Conservation (phyloP, 2,797 vertebrate genomes). For the Hypotaenidia philippensis region DNA sequence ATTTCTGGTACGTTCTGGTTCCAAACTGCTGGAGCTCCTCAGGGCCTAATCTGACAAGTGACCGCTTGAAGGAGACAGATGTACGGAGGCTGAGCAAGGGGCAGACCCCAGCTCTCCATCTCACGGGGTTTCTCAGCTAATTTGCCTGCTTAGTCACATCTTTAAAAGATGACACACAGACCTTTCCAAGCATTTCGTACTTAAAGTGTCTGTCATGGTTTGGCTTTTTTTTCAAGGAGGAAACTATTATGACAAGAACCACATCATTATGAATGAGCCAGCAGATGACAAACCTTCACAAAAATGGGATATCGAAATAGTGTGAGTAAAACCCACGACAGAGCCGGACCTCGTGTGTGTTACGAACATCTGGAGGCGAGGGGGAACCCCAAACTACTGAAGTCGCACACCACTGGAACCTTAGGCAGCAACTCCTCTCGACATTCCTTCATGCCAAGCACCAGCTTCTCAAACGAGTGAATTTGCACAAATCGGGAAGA, state of each 20-base stretch:
- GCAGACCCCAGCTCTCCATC: background rate
- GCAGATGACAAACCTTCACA: constrained; percentile 77
- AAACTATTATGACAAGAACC: constrained; percentile 84
- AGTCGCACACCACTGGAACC: constrained; percentile 51
- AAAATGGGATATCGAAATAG: constrained; percentile 87
- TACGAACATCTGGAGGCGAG: background rate
- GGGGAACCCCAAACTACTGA: background rate
- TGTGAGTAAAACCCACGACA: constrained; percentile 65
- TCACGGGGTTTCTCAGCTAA: background rate
- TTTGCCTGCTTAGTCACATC: background rate
- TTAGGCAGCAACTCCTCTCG: constrained; percentile 5
- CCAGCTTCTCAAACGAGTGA: background rate
- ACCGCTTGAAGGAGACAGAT: background rate
- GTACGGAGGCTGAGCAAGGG: fast-evolving
- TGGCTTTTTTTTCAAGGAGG: constrained; percentile 81
- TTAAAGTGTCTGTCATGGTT: background rate
- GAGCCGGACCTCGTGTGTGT: background rate
- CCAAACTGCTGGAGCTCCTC: background rate
- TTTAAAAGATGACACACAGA: background rate
- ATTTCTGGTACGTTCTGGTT: background rate
- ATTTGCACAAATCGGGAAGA: background rate
- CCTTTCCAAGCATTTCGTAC: background rate
- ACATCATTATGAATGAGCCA: constrained; percentile 81
- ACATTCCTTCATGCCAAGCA: background rate
- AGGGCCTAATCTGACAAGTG: background rate